Conservation (phyloP, 2,888 invertebrate genomes). For the Willowsia nigromaculata region DNA sequence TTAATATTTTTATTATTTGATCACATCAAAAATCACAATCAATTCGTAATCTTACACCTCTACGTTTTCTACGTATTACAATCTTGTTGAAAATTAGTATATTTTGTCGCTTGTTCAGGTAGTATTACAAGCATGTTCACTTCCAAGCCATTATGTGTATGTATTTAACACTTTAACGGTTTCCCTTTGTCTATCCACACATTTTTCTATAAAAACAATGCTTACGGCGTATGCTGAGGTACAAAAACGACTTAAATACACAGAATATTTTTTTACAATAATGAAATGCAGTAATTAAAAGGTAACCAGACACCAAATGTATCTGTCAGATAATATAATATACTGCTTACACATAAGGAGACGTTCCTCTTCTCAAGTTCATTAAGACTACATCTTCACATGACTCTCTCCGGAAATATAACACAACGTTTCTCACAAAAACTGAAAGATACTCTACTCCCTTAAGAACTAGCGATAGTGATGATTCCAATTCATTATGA, state of each 20-base stretch:
- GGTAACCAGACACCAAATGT: constrained; percentile 52
- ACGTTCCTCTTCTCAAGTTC: too few relatives aligned
- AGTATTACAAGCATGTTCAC: not conserved
- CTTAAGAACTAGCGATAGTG: too few relatives aligned
- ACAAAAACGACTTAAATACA: constrained; percentile 38
- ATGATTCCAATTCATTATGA: too few relatives aligned
- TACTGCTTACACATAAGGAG: not conserved
- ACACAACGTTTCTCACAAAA: too few relatives aligned
- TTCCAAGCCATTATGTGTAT: not conserved
- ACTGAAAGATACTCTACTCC: too few relatives aligned
- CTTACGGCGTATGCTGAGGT: constrained; percentile 27
- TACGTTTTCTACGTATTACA: not conserved
- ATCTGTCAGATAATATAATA: not conserved
- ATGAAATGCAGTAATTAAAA: not conserved
- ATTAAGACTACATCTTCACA: constrained; percentile 2
- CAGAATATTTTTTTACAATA: not conserved
- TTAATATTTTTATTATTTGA: constrained; percentile 53
- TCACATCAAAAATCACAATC: constrained; percentile 72
- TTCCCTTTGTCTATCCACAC: not conserved
- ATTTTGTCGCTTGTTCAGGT: not conserved
- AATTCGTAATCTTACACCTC: constrained; percentile 45
- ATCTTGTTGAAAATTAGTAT: not conserved
- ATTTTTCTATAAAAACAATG: not conserved
- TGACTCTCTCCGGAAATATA: too few relatives aligned
- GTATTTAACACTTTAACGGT: too few relatives aligned